A percentile compares a stretch with the other conserved stretches of the same genome.
Evolutionary conservation across 2,797 vertebrate genomes (phyloP).

Genomic region (Picus viridis): DNA sequence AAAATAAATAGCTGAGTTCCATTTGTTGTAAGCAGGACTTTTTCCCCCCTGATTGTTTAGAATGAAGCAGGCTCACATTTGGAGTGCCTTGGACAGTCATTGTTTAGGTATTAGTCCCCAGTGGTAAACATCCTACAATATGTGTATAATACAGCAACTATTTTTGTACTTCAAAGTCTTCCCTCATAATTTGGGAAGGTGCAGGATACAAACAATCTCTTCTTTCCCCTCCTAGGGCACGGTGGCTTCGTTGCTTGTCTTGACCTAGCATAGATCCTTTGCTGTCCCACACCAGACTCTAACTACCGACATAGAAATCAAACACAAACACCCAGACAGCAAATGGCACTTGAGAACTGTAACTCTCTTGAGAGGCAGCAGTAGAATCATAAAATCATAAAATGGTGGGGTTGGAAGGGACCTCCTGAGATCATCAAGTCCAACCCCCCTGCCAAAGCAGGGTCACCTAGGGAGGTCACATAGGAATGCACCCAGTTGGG

Average conservation of each 20-base stretch:
- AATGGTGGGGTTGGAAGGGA: neutral
- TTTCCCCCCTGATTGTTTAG: slow-evolving; percentile 51
- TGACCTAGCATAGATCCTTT: neutral
- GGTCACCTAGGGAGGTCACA: too few species aligned
- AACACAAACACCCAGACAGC: neutral
- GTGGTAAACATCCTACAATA: slow-evolving; percentile 63
- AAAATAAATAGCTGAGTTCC: slow-evolving; percentile 62
- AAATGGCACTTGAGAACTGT: neutral
- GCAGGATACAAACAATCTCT: slow-evolving; percentile 42
- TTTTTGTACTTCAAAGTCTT: slow-evolving; percentile 68
- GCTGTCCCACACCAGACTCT: neutral
- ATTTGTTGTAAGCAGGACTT: slow-evolving; percentile 48
- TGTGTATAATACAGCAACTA: slow-evolving; percentile 60
- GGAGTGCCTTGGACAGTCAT: slow-evolving; percentile 57
- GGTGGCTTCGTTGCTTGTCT: neutral
- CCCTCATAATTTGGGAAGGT: slow-evolving; percentile 28
- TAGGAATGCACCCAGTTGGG: too few species aligned
- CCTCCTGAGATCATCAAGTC: too few species aligned
- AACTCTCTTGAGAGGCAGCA: neutral
- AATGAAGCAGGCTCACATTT: slow-evolving; percentile 59
- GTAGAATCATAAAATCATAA: neutral
- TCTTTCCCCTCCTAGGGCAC: neutral
- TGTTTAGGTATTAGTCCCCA: slow-evolving; percentile 54
- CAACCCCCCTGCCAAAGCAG: too few species aligned
- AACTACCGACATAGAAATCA: neutral